Base-by-base conservation (phyloP, 2,797 vertebrate species). In the Notolepis coatsorum region DNA sequence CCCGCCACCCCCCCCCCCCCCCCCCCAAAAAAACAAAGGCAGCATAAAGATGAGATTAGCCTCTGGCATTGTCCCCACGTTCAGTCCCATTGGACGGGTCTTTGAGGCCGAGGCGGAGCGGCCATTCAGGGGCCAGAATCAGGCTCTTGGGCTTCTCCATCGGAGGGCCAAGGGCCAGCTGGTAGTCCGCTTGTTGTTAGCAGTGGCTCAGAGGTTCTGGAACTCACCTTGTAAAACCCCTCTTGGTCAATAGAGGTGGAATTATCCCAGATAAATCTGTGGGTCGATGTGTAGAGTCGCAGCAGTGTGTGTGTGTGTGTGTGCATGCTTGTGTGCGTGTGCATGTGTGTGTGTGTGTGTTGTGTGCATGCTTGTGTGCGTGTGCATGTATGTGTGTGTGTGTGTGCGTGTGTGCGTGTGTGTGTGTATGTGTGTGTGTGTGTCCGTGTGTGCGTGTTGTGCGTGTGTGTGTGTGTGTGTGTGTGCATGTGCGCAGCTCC, bases 241-340 rank as follows among this genome's bases (percentile, higher is more conserved):
- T 80, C 73, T 72, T 80, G 81, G 84, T 80, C 80, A 88, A 85
- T 78, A 87, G 82, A 86, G 83, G 79, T 79, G 81, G 84, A 91
- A 89, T 91, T 92, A 91, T 82, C 87, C 82, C 66, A 81, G 79
- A 85, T 82, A 91, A 89, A 91, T 91, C 88, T 86, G 73, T 71
- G 33, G 65, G 81, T 78, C 87, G 77, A 67, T 80, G 82, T 80
- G 70, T 63, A 75, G 73, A 80, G 58, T 70, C 42, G 55, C 37
- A n/a, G 74, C 52, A 73, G 65, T 66, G 30, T 23, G 21, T 64
- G 58, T 76, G 38, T 61, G 51, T 28, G 7, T 55, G 20, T 20
- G 8, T 43, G 2, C 9, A 4, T 43, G 3, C 21, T 3, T 43
- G 6, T 46, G 12, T 18, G 12, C 20, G 37, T 43, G 27, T 52